Evolutionary conservation across 2,888 invertebrate species (phyloP).

Genomic region (Sarcophaga caerulescens): DNA sequence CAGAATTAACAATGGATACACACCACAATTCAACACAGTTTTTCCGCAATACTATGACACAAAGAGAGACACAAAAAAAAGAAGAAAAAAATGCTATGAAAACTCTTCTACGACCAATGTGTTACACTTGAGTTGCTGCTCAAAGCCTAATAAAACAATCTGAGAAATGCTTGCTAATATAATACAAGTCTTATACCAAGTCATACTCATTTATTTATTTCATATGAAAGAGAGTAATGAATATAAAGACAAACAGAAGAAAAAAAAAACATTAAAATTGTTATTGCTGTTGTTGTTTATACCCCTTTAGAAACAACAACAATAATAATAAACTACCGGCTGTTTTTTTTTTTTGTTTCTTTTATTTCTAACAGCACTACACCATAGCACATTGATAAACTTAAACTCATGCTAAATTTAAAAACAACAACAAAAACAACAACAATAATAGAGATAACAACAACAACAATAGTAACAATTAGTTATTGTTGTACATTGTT

Average conservation of each 20-base stretch:
- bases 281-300: slow-evolving; percentile 40
- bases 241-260: background rate
- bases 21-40: slow-evolving; percentile 36
- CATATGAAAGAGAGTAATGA: slow-evolving; percentile 6
- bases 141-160: background rate
- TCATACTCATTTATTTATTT: background rate
- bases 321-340: slow-evolving; percentile 8
- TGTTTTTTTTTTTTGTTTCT: background rate
- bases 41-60: slow-evolving; percentile 3
- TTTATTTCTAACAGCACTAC: slow-evolving; percentile 5
- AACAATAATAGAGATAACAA: background rate
- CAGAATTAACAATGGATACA: background rate
- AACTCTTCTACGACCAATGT: slow-evolving; percentile 30
- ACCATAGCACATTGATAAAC: slow-evolving; percentile 6
- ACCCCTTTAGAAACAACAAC: slow-evolving; percentile 52
- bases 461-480: background rate
- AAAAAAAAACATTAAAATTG: slow-evolving; percentile 7
- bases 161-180: background rate
- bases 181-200: slow-evolving; percentile 1
- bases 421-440: slow-evolving; percentile 28
- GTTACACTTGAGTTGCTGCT: slow-evolving; percentile 8
- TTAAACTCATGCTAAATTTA: background rate
- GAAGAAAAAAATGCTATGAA: background rate
- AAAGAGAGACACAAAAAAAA: slow-evolving; percentile 1
- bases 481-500: slow-evolving; percentile 28